Evolutionary conservation across 2,797 vertebrate species (phyloP), one percentile per base, ranked within the genome.

Genomic region (Enteromius mattozi): DNA sequence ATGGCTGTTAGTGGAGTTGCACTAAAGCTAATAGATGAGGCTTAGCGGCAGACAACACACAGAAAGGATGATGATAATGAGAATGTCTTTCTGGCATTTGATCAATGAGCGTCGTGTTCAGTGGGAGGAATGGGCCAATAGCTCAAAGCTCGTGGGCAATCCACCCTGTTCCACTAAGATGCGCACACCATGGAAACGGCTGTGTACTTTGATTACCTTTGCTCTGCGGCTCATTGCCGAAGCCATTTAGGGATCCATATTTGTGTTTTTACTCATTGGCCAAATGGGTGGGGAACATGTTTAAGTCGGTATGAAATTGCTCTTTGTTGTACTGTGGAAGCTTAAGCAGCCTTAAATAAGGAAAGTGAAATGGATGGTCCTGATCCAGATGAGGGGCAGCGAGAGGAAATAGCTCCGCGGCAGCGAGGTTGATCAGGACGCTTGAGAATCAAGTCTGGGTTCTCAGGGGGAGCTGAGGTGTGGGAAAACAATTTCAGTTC

Each of bases 51-150:
- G 91, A 90, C 92, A 92, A 92, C 89, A 84, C 90, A 89, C 84
- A 89, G 91, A 89, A 84, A 84, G 91, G 91, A 90, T 85, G 86
- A 90, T 90, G 91, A 92, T 95, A 95, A 94, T 94, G 95, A 95
- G 94, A 91, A 91, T 91, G 93, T 93, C 93, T 94, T 91, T 92
- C 89, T 90, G 91, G 92, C 88, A 86, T 92, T 92, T 94, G 93
- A 95, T 95, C 94, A 95, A 94, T 96, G 94, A 92, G 91, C 87
- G 89, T 92, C 91, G 93, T 95, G 94, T 94, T 94, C 91, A 85
- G 85, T 30, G 88, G 90, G 87, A 90, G 90, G 91, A 93, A 91
- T 87, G 90, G 91, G 92, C 88, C 86, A 87, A 87, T 80, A 88
- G 92, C 91, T 91, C 88, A 47, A 33, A 87, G 93, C 92, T 92